These are phyloP conservation scores for Heliocidaris erythrogramma DNA, from an alignment of 35 echinoderm and acorn worm species.

Conservation along the genomic window DNA sequence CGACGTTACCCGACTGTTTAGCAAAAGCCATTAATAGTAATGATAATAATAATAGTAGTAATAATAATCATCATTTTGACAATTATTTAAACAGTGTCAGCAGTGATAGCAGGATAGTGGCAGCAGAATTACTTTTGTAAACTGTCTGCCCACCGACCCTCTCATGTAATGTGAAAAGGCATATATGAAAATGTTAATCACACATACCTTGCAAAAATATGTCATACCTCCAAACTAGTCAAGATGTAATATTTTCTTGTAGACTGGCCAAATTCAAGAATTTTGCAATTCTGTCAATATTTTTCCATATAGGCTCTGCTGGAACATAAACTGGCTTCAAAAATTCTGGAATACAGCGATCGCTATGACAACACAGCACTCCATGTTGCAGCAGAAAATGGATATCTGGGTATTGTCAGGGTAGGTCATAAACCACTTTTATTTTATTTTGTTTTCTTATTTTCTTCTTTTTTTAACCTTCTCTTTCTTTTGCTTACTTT, in stretches of 20 bases:
- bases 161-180: too few relatives aligned
- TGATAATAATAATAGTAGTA: neutral
- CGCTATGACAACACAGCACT: constrained; percentile 91
- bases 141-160: too few relatives aligned
- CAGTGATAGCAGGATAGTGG: neutral
- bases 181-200: too few relatives aligned
- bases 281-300: neutral
- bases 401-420: constrained; percentile 85
- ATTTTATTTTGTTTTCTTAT: neutral
- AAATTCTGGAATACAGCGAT: constrained; percentile 75
- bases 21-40: too few relatives aligned
- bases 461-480: neutral
- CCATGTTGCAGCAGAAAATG: constrained; percentile 84
- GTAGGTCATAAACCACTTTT: constrained; percentile 30
- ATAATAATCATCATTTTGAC: neutral
- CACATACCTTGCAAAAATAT: too few relatives aligned
- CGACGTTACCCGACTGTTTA: too few relatives aligned
- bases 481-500: neutral
- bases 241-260: too few relatives aligned
- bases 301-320: constrained; percentile 67
- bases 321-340: constrained; percentile 66
- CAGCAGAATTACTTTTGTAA: neutral
- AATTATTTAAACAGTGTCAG: neutral
- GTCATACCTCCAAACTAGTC: too few relatives aligned
- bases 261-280: neutral